Evolutionary conservation across 2,113 vertebrate genomes (phyloP), one percentile per base, ranked within the genome.

Genomic region (Syngnathus floridae): DNA sequence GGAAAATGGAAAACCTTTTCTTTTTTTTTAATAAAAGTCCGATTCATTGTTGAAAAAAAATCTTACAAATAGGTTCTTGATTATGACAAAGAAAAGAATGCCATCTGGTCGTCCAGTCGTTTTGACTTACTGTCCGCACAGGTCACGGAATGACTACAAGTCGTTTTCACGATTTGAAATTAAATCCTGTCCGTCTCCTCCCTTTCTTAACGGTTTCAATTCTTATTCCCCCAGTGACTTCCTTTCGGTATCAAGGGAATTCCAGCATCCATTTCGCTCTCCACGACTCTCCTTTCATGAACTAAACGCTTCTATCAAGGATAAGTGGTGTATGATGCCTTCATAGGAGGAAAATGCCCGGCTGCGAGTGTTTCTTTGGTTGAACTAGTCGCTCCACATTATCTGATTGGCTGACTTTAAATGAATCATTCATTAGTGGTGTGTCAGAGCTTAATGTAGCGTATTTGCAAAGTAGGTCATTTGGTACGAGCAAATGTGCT

Each of bases 361-460:
- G 80, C 69, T 72, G 72, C 75, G 74, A 65, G 70, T 65, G 65
- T 75, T 77, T 67, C 66, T 77, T 63, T 73, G 62, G 78, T 88
- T 81, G 74, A 78, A 73, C 69, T 69, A 77, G 79, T 79, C 77
- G 72, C 67, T 77, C 77, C 58, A 62, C 69, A 71, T 82, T 74
- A 79, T 79, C 74, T 83, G 83, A 86, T 88, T 85, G 82, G 76
- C 73, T 88, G 85, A 78, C 73, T 84, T 78, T 69, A 86, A 72
- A 89, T 89, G 76, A 90, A 90, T 89, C 80, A 88, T 91, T 90
- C 79, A 88, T 85, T 72, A 76, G 67, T 66, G 66, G 79, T 81
- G 82, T 77, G 80, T 87, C 83, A 87, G 77, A 76, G 85, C 81
- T 79, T 80, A 74, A 77, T 84, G 84, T 85, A 73, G 79, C 65